A percentile compares a stretch with the other conserved stretches of the same genome.
phyloP scores from a whole-genome alignment of 30 jellyfish, hydroid and myxozoan genomes.

The Chrysaora quinquecirrha region DNA sequence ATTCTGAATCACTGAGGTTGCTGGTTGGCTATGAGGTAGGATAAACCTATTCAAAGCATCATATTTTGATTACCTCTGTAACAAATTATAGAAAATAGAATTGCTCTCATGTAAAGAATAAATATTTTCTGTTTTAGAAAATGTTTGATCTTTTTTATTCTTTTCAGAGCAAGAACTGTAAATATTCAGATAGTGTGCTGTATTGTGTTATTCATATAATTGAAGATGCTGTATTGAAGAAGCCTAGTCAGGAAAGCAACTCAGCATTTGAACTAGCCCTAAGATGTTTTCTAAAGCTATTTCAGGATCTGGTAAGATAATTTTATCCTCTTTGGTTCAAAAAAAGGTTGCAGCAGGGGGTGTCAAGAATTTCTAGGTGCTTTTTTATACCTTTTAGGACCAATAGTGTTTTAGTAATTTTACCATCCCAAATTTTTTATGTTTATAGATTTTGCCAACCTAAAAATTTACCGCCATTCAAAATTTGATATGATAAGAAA shows the following conservation, averaged over 20 bases:
- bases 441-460: too few species aligned
- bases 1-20: background rate
- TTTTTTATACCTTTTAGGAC: too few species aligned
- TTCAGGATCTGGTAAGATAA: slow-evolving; percentile 48
- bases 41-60: background rate
- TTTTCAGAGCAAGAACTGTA: slow-evolving; percentile 41
- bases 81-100: background rate
- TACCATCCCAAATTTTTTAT: too few species aligned
- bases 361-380: too few species aligned
- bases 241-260: background rate
- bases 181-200: slow-evolving; percentile 39
- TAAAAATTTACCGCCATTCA: too few species aligned
- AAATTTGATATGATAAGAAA: too few species aligned
- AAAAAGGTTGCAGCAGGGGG: too few species aligned
- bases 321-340: background rate
- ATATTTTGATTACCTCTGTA: background rate
- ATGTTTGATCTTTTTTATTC: too few species aligned
- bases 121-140: too few species aligned
- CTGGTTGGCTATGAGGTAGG: background rate
- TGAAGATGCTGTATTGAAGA: slow-evolving; percentile 19
- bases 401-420: too few species aligned
- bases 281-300: slow-evolving; percentile 50
- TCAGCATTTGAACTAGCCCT: slow-evolving; percentile 38
- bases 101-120: background rate
- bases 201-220: slow-evolving; percentile 36